These are phyloP conservation scores for Watsonalla binaria DNA, from an alignment of 2,888 invertebrate genomes.

Conservation along the genomic window DNA sequence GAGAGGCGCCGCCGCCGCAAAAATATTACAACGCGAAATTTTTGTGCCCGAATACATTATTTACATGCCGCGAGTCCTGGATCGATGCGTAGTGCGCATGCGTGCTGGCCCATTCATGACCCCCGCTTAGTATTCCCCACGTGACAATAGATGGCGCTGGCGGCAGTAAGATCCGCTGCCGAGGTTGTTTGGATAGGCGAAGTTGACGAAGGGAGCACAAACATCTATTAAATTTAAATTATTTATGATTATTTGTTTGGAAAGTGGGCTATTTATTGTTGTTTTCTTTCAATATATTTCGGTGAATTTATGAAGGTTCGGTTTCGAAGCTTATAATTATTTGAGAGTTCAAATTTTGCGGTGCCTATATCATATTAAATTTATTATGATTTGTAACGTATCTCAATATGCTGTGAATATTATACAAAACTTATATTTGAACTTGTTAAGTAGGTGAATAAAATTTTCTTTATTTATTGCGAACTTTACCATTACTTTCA, in stretches of 20 bases:
- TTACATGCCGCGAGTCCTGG: constrained; percentile 51
- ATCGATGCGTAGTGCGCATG: constrained; percentile 69
- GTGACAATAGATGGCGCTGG: constrained; percentile 53
- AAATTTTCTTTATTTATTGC: too few relatives aligned
- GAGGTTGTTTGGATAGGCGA: constrained; percentile 21
- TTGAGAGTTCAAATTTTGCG: too few relatives aligned
- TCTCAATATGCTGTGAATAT: too few relatives aligned
- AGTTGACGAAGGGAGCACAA: constrained; percentile 16
- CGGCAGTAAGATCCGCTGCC: constrained; percentile 29
- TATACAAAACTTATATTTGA: too few relatives aligned
- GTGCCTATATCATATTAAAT: too few relatives aligned
- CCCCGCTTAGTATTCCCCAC: constrained; percentile 26
- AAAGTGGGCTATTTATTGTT: background rate
- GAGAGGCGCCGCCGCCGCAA: constrained; percentile 9
- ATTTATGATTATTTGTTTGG: background rate
- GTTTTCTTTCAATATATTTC: background rate
- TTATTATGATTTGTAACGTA: too few relatives aligned
- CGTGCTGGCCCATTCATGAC: constrained; percentile 61
- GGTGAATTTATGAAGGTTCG: background rate
- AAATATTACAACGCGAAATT: constrained; percentile 37
- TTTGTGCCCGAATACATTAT: constrained; percentile 60
- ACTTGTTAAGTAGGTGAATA: too few relatives aligned
- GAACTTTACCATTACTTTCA: too few relatives aligned
- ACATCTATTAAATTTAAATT: constrained; percentile 6
- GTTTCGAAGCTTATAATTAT: too few relatives aligned